phyloP scores from a whole-genome alignment of 2,797 vertebrate species.

The Pelobates cultripes region DNA sequence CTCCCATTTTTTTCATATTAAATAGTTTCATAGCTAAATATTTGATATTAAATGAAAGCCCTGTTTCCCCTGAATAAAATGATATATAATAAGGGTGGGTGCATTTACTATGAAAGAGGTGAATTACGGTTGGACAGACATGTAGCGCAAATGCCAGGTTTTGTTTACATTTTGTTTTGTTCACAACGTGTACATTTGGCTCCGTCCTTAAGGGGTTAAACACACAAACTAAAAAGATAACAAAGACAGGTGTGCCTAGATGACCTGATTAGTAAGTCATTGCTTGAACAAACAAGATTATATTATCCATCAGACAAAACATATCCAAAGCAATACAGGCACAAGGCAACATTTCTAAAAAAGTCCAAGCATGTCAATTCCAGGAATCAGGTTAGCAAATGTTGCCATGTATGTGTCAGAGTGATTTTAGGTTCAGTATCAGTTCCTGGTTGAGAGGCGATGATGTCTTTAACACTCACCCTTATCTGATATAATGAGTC shows the following conservation, averaged over 20 bases:
- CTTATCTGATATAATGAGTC: background rate
- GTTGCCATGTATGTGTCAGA: background rate
- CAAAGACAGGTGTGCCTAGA: background rate
- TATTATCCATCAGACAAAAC: conserved; percentile 2
- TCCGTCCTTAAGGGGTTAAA: no score
- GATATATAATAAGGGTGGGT: no score
- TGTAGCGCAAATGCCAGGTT: no score
- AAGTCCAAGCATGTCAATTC: background rate
- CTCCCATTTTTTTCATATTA: no score
- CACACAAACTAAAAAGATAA: no score
- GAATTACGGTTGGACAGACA: no score
- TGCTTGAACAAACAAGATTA: background rate
- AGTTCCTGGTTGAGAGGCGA: background rate
- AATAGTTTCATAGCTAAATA: no score
- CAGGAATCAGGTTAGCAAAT: background rate
- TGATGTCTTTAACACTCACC: background rate
- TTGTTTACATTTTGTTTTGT: no score
- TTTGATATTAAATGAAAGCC: no score
- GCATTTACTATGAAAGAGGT: no score
- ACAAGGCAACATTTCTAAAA: background rate
- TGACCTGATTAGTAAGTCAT: conserved; percentile 1
- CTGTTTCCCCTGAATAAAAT: no score
- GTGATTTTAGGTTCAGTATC: conserved; percentile 1
- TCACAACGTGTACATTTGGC: no score
- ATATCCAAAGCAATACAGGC: background rate